Evolutionary conservation across 1,140 invertebrate genomes (phyloP).

Genomic region (Drosophila rhopaloa): DNA sequence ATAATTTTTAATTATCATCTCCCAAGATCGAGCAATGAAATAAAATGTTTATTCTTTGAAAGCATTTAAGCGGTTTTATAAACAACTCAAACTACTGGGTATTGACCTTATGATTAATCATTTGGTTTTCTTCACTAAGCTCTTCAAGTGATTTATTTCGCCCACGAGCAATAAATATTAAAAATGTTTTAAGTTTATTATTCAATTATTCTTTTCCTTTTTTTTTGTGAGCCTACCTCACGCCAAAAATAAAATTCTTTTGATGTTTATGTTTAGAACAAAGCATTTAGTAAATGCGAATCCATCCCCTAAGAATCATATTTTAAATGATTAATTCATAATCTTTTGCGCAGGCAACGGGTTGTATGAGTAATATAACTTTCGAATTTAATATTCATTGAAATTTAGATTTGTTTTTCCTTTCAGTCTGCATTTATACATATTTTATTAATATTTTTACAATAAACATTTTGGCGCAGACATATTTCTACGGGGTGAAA

Average conservation of each 20-base stretch:
- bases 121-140: conserved; percentile 24
- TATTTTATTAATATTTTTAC: conserved; percentile 61
- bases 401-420: neutral
- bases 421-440: conserved; percentile 16
- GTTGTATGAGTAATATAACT: conserved; percentile 23
- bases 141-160: conserved; percentile 35
- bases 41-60: conserved; percentile 17
- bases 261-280: conserved; percentile 44
- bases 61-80: conserved; percentile 27
- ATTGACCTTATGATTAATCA: conserved; percentile 32
- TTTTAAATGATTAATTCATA: conserved; percentile 28
- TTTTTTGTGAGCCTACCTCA: conserved; percentile 26
- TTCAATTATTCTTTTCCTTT: neutral
- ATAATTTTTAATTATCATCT: conserved; percentile 1
- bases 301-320: conserved; percentile 4
- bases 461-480: conserved; percentile 73
- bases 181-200: conserved; percentile 37
- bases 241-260: conserved; percentile 19
- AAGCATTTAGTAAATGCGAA: conserved; percentile 1
- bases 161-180: conserved; percentile 41
- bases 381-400: conserved; percentile 5
- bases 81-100: conserved; percentile 17
- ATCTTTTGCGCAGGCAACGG: neutral
- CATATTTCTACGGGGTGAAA: conserved; percentile 34
- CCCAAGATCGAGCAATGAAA: conserved; percentile 6